Percentiles rank a stretch among this genome's conserved stretches.
These are phyloP conservation scores for Helicoverpa zea DNA, from an alignment of 1,140 invertebrate genomes.

Conservation along the genomic window DNA sequence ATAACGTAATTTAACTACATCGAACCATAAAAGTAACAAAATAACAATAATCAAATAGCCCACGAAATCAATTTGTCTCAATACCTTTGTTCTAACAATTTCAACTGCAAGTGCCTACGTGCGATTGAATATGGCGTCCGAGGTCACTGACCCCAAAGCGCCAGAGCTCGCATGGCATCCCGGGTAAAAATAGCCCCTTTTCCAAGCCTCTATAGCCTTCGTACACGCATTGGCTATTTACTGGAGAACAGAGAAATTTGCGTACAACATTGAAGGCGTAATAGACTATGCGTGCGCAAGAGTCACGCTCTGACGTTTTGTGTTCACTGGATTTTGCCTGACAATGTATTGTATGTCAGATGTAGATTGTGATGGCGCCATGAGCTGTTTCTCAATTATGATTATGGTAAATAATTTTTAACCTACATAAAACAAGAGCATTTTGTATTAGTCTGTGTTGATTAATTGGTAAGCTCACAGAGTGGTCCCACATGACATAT, in stretches of 20 bases:
- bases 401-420: neutral
- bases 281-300: slow-evolving; percentile 34
- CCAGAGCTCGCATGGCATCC: slow-evolving; percentile 38
- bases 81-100: slow-evolving; percentile 42
- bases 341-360: slow-evolving; percentile 40
- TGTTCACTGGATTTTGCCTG: slow-evolving; percentile 17
- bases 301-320: slow-evolving; percentile 28
- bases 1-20: neutral
- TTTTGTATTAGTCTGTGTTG: no score
- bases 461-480: no score
- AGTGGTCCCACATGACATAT: no score
- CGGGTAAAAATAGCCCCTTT: slow-evolving; percentile 43
- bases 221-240: slow-evolving; percentile 41
- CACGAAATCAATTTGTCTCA: slow-evolving; percentile 35
- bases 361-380: slow-evolving; percentile 29
- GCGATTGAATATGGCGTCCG: slow-evolving; percentile 29
- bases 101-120: slow-evolving; percentile 11
- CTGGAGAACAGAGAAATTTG: slow-evolving; percentile 38
- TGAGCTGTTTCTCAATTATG: slow-evolving; percentile 22
- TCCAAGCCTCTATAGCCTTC: slow-evolving; percentile 34
- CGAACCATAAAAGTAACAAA: neutral
- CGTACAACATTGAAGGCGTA: slow-evolving; percentile 15
- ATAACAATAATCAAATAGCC: slow-evolving; percentile 4
- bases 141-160: slow-evolving; percentile 29
- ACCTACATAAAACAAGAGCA: no score